Conservation (phyloP, 2,113 vertebrate species). For the Felis chaus region DNA sequence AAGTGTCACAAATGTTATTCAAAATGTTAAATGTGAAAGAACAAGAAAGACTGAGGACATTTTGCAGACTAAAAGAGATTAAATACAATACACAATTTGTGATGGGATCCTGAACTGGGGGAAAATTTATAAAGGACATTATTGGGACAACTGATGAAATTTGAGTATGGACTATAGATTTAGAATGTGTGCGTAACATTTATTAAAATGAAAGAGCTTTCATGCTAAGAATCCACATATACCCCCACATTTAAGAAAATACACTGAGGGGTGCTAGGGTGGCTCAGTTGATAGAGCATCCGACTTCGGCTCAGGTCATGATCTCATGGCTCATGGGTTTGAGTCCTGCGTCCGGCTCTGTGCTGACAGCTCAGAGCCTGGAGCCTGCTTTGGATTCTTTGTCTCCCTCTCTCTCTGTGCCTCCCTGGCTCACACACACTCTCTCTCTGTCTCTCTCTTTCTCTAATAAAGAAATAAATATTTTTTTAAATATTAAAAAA, state of each 20-base stretch:
- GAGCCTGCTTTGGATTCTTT: too few relatives aligned
- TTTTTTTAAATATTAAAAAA: too few relatives aligned
- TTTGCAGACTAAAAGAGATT: slow-evolving; percentile 25
- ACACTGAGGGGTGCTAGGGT: background rate
- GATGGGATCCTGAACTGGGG: background rate
- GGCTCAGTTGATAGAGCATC: too few relatives aligned
- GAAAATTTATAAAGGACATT: background rate
- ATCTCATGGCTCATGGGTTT: too few relatives aligned
- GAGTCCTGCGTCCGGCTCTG: too few relatives aligned
- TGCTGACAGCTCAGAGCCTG: too few relatives aligned
- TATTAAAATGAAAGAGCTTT: slow-evolving; percentile 21
- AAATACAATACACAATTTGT: background rate
- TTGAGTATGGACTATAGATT: background rate
- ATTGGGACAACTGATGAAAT: slow-evolving; percentile 27
- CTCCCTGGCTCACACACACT: too few relatives aligned
- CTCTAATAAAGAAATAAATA: too few relatives aligned
- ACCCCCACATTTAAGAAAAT: background rate
- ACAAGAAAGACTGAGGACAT: background rate
- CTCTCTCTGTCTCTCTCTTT: too few relatives aligned
- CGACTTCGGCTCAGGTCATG: too few relatives aligned
- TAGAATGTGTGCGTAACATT: background rate
- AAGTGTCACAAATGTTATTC: background rate
- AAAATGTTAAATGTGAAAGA: background rate
- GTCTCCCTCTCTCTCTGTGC: too few relatives aligned
- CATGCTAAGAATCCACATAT: slow-evolving; percentile 30